These are phyloP conservation scores for Megastigmus dorsalis DNA, from an alignment of 2,888 invertebrate species.

Conservation along the genomic window DNA sequence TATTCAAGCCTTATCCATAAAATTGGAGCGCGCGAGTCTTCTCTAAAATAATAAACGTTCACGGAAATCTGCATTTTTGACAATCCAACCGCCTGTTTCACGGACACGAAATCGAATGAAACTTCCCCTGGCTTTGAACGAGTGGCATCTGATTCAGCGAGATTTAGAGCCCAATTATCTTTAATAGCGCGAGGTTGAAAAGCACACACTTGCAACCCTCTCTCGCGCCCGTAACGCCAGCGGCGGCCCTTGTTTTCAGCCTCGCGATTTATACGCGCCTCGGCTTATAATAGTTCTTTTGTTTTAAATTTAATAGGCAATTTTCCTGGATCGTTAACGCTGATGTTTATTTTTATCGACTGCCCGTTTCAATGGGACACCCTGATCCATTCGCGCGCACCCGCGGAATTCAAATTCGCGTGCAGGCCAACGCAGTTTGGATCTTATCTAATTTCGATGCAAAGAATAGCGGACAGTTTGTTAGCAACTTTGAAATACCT, in stretches of 20 bases:
- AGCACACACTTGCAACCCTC: slow-evolving; percentile 25
- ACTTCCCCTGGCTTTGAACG: slow-evolving; percentile 26
- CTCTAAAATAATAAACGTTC: slow-evolving; percentile 24
- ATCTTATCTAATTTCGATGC: no score
- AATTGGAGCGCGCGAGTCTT: no score
- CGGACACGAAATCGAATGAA: slow-evolving; percentile 33
- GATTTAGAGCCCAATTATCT: slow-evolving; percentile 52
- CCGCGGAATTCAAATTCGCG: background rate
- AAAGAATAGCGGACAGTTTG: no score
- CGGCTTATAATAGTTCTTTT: slow-evolving; percentile 39
- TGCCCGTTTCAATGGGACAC: slow-evolving; percentile 5
- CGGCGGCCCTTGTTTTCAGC: slow-evolving; percentile 19
- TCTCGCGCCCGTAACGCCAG: background rate
- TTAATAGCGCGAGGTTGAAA: slow-evolving; percentile 48
- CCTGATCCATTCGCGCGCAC: slow-evolving; percentile 8
- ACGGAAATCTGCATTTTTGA: slow-evolving; percentile 34
- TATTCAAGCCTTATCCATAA: no score
- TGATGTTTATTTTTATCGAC: slow-evolving; percentile 46
- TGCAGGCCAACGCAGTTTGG: no score
- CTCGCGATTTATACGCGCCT: slow-evolving; percentile 42
- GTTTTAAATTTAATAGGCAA: slow-evolving; percentile 50
- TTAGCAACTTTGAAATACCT: no score
- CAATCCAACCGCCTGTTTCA: background rate
- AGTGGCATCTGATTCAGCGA: slow-evolving; percentile 50
- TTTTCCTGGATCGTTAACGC: slow-evolving; percentile 47